Evolutionary conservation across 2,888 invertebrate species (phyloP).

Genomic region (Fabriciana adippe): DNA sequence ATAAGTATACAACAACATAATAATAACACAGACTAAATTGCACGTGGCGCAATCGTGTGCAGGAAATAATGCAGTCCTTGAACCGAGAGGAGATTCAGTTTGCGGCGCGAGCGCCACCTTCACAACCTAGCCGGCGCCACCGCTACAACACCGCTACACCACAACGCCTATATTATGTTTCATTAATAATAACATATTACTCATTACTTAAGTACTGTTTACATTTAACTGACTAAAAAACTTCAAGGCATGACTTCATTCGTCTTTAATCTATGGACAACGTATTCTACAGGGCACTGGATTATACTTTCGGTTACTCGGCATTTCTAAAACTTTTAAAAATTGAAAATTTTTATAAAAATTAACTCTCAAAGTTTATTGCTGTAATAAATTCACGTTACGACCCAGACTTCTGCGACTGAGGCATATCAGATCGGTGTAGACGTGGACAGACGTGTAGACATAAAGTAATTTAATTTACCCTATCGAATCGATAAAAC

Average conservation of each 20-base stretch:
- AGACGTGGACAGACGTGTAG: constrained; percentile 71
- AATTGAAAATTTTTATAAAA: constrained; percentile 74
- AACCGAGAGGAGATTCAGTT: constrained; percentile 78
- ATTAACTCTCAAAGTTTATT: constrained; percentile 68
- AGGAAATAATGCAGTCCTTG: constrained; percentile 78
- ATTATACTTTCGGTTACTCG: constrained; percentile 74
- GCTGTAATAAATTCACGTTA: constrained; percentile 75
- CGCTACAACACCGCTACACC: constrained; percentile 50
- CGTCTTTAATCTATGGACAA: constrained; percentile 79
- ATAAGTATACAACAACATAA: constrained; percentile 82
- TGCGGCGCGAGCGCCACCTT: constrained; percentile 55
- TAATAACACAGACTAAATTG: constrained; percentile 82
- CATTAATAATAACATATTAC: constrained; percentile 49
- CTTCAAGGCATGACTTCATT: constrained; percentile 79
- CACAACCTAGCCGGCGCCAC: constrained; percentile 65
- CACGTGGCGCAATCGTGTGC: constrained; percentile 79
- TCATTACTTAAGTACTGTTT: constrained; percentile 78
- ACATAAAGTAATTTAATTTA: constrained; percentile 36
- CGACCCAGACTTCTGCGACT: constrained; percentile 66
- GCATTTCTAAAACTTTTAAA: constrained; percentile 61
- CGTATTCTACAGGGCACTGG: constrained; percentile 81
- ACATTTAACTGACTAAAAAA: constrained; percentile 76
- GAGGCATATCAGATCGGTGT: constrained; percentile 60
- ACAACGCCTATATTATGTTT: constrained; percentile 66
- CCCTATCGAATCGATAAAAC: constrained; percentile 65